A percentile compares a stretch with the other conserved stretches of the same genome.
These are phyloP conservation scores for Heliconius himera DNA, from an alignment of 1,140 invertebrate species.

Conservation along the genomic window DNA sequence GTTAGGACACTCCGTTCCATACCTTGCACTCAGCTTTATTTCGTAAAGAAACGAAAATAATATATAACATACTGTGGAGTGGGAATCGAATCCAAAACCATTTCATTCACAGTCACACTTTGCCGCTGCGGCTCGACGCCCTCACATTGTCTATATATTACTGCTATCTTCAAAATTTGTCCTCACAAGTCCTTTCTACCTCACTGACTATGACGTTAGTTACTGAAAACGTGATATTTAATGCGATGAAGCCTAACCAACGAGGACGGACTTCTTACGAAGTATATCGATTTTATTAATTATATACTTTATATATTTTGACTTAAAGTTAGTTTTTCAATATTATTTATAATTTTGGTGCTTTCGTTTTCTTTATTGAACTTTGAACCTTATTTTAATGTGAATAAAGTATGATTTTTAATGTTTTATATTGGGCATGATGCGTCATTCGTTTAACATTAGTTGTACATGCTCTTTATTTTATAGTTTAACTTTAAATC, in stretches of 20 bases:
- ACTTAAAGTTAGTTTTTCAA: slow-evolving; percentile 1
- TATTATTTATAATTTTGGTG: not conserved
- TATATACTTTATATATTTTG: slow-evolving; percentile 6
- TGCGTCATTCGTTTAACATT: too few species aligned
- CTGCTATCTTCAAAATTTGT: not conserved
- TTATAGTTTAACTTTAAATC: too few species aligned
- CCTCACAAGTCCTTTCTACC: not conserved
- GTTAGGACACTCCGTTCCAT: too few species aligned
- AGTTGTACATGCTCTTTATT: too few species aligned
- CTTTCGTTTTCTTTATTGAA: not conserved
- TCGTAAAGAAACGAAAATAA: not conserved
- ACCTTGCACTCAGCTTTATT: not conserved
- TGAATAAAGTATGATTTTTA: not conserved
- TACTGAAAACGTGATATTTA: slow-evolving; percentile 46
- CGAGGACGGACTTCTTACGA: slow-evolving; percentile 45
- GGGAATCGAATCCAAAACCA: too few species aligned
- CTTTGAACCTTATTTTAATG: not conserved
- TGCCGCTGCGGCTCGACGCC: too few species aligned
- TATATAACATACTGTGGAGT: not conserved
- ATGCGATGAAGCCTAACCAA: slow-evolving; percentile 59
- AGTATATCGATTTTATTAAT: slow-evolving; percentile 11
- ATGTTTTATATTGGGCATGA: too few species aligned
- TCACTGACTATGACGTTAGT: slow-evolving; percentile 1
- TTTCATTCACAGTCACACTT: too few species aligned
- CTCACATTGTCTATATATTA: not conserved